A percentile compares a stretch with the other conserved stretches of the same genome.
These are phyloP conservation scores for Anomalospiza imberbis DNA, from an alignment of 2,797 vertebrate species.

Conservation along the genomic window DNA sequence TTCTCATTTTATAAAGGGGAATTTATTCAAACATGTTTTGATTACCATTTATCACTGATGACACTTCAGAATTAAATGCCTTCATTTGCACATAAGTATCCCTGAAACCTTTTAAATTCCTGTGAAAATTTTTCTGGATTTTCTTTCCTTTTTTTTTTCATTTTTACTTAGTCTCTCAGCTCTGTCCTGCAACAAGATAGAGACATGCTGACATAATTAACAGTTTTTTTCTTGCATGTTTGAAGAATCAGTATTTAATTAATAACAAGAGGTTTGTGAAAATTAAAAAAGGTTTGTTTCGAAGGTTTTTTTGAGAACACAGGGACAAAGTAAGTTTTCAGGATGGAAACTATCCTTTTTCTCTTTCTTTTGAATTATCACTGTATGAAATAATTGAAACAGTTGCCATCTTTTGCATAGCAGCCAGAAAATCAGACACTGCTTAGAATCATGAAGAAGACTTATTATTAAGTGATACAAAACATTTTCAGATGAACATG, in stretches of 20 bases:
- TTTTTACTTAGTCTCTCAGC: background rate
- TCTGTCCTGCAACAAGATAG: background rate
- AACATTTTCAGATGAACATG: background rate
- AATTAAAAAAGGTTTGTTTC: background rate
- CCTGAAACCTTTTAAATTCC: background rate
- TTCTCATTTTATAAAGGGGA: conserved; percentile 65
- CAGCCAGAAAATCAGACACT: background rate
- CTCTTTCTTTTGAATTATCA: background rate
- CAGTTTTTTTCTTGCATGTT: background rate
- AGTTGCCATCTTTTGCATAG: background rate
- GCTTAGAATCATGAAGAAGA: background rate
- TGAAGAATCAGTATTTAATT: background rate
- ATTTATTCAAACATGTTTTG: conserved; percentile 62
- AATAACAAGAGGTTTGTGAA: background rate
- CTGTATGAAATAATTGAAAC: background rate
- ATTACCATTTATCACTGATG: conserved; percentile 38
- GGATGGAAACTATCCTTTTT: background rate
- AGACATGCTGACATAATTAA: background rate
- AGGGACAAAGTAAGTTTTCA: background rate
- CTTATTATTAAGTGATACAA: background rate
- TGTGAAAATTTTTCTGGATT: background rate
- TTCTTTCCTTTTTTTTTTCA: background rate
- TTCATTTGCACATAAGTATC: conserved; percentile 51
- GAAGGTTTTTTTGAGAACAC: background rate
- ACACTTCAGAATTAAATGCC: conserved; percentile 55